Conservation (phyloP, 2,797 vertebrate genomes). For the Bradypodion ventrale region DNA sequence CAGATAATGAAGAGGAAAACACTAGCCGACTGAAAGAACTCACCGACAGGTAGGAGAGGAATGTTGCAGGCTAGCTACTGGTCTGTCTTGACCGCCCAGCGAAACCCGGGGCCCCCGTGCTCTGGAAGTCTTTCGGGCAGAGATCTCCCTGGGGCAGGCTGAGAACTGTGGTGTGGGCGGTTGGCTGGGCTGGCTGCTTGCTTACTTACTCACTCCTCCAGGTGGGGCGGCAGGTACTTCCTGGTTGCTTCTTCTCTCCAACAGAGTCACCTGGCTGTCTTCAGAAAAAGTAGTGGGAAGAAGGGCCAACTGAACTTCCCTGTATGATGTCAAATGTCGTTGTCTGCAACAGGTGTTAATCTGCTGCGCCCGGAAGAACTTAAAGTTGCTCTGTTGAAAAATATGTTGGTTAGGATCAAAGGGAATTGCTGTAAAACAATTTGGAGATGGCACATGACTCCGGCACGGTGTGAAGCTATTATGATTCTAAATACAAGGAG, state of each 20-base stretch:
- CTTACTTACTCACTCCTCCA: neutral
- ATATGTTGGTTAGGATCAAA: too few relatives aligned
- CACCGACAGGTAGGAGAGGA: neutral
- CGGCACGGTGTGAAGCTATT: too few relatives aligned
- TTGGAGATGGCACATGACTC: too few relatives aligned
- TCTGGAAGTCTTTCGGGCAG: neutral
- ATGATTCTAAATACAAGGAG: too few relatives aligned
- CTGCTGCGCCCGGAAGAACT: neutral
- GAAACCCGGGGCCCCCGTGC: too few relatives aligned
- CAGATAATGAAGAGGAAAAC: neutral
- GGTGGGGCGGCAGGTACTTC: conserved; percentile 13
- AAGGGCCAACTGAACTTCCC: neutral
- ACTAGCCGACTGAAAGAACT: neutral
- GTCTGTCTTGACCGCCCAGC: neutral
- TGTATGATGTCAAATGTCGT: neutral
- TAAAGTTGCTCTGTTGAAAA: neutral
- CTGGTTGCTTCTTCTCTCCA: conserved; percentile 18
- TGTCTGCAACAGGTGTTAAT: neutral
- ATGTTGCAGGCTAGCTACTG: neutral
- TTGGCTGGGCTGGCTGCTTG: neutral
- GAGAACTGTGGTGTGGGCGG: neutral
- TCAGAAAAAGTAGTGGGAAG: neutral
- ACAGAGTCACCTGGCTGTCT: conserved; percentile 12
- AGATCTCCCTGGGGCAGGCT: neutral
- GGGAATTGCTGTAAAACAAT: too few relatives aligned